Conservation (phyloP, 2,113 vertebrate genomes). For the Chionodraco myersi region DNA sequence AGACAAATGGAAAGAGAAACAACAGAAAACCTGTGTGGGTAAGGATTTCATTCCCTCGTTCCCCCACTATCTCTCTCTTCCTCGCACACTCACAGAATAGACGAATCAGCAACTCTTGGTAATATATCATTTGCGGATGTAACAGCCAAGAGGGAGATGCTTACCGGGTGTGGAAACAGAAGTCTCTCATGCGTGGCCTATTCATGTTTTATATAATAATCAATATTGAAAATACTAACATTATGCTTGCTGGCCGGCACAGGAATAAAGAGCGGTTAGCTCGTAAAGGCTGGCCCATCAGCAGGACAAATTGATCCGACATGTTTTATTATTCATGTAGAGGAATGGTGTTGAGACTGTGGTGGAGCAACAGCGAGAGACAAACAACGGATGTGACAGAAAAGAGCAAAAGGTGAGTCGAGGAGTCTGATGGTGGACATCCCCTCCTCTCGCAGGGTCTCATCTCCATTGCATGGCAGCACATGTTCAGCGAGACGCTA, state of each 20-base stretch:
- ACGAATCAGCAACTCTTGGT: constrained; percentile 51
- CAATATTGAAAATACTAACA: constrained; percentile 71
- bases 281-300: constrained; percentile 56
- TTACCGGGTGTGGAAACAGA: constrained; percentile 37
- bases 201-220: constrained; percentile 68
- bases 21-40: constrained; percentile 65
- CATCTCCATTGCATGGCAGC: constrained; percentile 54
- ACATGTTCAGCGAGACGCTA: constrained; percentile 49
- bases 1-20: constrained; percentile 78
- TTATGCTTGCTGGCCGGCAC: constrained; percentile 58
- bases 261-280: constrained; percentile 56
- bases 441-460: constrained; percentile 43
- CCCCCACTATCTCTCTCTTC: constrained; percentile 1
- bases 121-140: constrained; percentile 56
- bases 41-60: constrained; percentile 33
- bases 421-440: constrained; percentile 54
- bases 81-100: constrained; percentile 22
- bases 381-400: constrained; percentile 21
- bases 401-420: constrained; percentile 27
- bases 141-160: constrained; percentile 51
- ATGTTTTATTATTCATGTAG: constrained; percentile 62
- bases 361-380: constrained; percentile 32
- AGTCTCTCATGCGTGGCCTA: constrained; percentile 58
- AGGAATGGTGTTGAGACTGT: constrained; percentile 39
- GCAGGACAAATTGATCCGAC: constrained; percentile 72